phyloP scores from a whole-genome alignment of 1,140 invertebrate species.

The Trissolcus basalis region DNA sequence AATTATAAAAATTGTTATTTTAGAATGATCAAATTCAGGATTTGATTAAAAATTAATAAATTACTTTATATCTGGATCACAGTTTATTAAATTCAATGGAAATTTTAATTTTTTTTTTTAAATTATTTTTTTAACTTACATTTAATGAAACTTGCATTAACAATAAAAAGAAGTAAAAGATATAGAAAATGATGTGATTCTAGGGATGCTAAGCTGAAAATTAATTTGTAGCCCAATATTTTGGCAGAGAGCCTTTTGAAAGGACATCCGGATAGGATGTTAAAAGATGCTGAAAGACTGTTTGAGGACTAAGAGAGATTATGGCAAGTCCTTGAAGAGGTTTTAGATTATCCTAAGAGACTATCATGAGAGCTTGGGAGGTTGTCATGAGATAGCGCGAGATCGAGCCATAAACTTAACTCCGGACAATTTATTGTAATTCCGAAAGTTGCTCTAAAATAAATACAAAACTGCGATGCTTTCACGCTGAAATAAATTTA shows the following conservation, averaged over 20 bases:
- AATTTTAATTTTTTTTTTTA: too few relatives aligned
- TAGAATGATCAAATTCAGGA: too few relatives aligned
- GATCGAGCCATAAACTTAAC: conserved; percentile 10
- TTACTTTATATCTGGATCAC: too few relatives aligned
- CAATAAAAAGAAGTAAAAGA: background rate
- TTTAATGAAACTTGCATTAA: too few relatives aligned
- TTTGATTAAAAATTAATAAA: too few relatives aligned
- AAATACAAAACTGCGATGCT: background rate
- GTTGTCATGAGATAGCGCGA: conserved; percentile 20
- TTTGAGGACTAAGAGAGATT: conserved; percentile 24
- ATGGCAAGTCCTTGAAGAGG: conserved; percentile 23
- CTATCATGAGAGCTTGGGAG: conserved; percentile 13
- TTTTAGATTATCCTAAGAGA: conserved; percentile 38
- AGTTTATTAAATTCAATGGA: too few relatives aligned
- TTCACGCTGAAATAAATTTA: too few relatives aligned
- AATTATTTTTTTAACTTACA: too few relatives aligned
- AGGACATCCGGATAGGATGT: background rate
- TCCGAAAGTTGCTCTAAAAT: conserved; percentile 4
- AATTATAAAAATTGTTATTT: too few relatives aligned
- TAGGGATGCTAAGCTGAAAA: too few relatives aligned
- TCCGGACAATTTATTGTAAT: conserved; percentile 21
- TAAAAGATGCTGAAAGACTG: conserved; percentile 20
- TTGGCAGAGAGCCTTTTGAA: background rate
- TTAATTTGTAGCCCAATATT: too few relatives aligned
- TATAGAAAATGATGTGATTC: too few relatives aligned